Base-by-base conservation (phyloP, 1,140 invertebrate genomes). In the Archivesica marissinica region DNA sequence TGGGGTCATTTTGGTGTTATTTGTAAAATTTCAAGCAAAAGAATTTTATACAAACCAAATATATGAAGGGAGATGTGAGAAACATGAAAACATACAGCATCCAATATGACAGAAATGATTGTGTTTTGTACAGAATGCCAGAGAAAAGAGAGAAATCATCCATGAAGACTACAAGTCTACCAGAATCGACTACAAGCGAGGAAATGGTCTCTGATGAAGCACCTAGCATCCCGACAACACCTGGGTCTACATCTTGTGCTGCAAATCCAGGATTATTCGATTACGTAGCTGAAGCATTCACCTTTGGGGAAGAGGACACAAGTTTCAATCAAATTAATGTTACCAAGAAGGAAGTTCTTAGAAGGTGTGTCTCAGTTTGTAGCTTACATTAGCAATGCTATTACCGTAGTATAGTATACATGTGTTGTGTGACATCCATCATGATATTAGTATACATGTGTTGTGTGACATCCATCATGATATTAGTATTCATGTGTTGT, bases 351-450 rank as follows among this genome's bases (percentile, higher is more conserved):
- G 59, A 84, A 47, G 47, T 84, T 13, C n/a, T 38, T 0, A 84
- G 74, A 75, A 76, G 77, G 81, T 84, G 50, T 66, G 81, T 61
- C 25, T 50, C n/a, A n/a, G n/a, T n/a, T n/a, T n/a, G n/a, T n/a
- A n/a, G n/a, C n/a, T n/a, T n/a, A n/a, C n/a, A n/a, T n/a, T n/a
- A n/a, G n/a, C n/a, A n/a, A n/a, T n/a, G n/a, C n/a, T n/a, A n/a
- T n/a, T n/a, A n/a, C n/a, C n/a, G n/a, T 50, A 13, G n/a, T n/a
- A n/a, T n/a, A n/a, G n/a, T n/a, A n/a, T n/a, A n/a, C n/a, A n/a
- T n/a, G n/a, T n/a, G n/a, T n/a, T n/a, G n/a, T n/a, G n/a, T n/a
- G n/a, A n/a, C n/a, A n/a, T n/a, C n/a, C n/a, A n/a, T n/a, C n/a
- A n/a, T n/a, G n/a, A n/a, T n/a, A n/a, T n/a, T n/a, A n/a, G n/a